phyloP scores from a whole-genome alignment of 2,797 vertebrate genomes.

The Chromobotia macracanthus region DNA sequence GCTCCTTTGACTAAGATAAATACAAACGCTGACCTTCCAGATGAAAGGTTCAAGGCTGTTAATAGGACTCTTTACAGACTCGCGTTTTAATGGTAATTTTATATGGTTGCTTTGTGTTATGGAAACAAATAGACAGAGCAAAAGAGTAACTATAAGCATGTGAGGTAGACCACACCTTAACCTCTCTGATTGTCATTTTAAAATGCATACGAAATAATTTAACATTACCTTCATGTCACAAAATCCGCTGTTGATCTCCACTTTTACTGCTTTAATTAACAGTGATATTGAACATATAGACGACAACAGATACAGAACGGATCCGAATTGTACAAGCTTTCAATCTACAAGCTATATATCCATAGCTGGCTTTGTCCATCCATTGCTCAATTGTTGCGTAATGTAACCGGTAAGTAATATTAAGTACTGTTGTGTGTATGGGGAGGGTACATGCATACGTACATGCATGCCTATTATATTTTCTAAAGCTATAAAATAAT shows the following conservation, averaged over 20 bases:
- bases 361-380: background rate
- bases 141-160: too few relatives aligned
- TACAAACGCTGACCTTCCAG: background rate
- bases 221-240: background rate
- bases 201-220: background rate
- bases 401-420: background rate
- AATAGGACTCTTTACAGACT: background rate
- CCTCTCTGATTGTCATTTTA: background rate
- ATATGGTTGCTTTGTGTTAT: too few relatives aligned
- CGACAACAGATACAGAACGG: background rate
- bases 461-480: background rate
- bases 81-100: too few relatives aligned
- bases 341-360: too few relatives aligned
- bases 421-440: background rate
- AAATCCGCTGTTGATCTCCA: background rate
- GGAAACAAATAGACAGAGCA: too few relatives aligned
- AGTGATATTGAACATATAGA: background rate
- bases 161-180: slow-evolving; percentile 35
- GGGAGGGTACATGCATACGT: too few relatives aligned
- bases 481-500: background rate
- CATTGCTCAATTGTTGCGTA: background rate
- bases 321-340: background rate
- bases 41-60: background rate
- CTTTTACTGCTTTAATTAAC: background rate
- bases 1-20: background rate